Evolutionary conservation across 2,888 invertebrate species (phyloP), one percentile per base, ranked within the genome.

Genomic region (Hesperia comma): DNA sequence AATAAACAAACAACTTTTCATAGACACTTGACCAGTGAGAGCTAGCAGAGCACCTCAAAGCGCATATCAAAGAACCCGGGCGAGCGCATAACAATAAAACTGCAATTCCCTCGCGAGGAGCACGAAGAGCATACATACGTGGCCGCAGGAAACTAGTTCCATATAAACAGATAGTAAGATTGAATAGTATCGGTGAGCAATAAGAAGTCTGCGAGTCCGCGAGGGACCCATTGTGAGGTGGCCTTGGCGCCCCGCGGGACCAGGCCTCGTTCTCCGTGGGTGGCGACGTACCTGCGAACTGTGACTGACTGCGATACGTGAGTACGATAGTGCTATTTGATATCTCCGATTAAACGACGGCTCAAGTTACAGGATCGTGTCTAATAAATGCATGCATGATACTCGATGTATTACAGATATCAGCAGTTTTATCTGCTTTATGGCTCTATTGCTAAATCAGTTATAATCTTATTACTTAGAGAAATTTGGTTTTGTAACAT

Each of bases 121-220:
- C 83, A 80, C 64, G 64, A 63, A 83, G 82, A 5, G 43, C 46
- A 46, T 46, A 4, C 46, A n/a, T n/a, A n/a, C n/a, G 46, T 17
- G 46, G 80, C 83, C 87, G 77, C 85, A 85, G 87, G 85, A 85
- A 88, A 88, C 88, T 86, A 85, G 88, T 89, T 88, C 81, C 84
- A 86, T 86, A 89, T 84, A 87, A 89, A 85, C 81, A 84, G 87
- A 88, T 85, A 85, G 84, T 83, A 79, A 86, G 85, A 90, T 87
- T 89, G 86, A 89, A 90, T 89, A 84, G 86, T 83, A 87, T 84
- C 80, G 86, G 85, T 82, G 84, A 74, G 86, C 86, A 90, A 89
- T 74, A 75, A 90, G 86, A 88, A 83, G 75, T 83, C 82, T 78
- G 81, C 83, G 83, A 79, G 77, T 83, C 82, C 78, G 81, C 83